Percentiles rank a stretch among this genome's conserved stretches.
Conservation (phyloP, 2,888 invertebrate genomes). For the Apotomis capreana region DNA sequence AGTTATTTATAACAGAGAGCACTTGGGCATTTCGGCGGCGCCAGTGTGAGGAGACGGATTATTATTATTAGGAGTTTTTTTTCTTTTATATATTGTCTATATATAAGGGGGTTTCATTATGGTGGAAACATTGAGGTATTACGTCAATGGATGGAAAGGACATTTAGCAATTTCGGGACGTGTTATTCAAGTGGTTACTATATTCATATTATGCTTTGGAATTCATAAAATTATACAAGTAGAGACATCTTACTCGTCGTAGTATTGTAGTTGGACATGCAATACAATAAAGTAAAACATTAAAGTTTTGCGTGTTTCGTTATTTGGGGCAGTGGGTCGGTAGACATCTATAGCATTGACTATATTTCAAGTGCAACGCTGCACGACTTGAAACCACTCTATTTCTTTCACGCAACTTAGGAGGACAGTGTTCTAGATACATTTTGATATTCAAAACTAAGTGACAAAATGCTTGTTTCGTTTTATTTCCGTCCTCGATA, state of each 20-base stretch:
- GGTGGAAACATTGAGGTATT: no score
- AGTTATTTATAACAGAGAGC: no score
- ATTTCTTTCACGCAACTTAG: slow-evolving; percentile 11
- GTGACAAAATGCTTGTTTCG: not conserved
- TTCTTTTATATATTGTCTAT: no score
- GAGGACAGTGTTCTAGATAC: not conserved
- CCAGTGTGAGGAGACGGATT: no score
- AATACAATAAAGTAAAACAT: slow-evolving; percentile 2
- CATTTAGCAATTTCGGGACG: no score
- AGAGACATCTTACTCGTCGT: not conserved
- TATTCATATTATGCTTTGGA: not conserved
- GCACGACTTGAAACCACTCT: slow-evolving; percentile 14
- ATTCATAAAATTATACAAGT: not conserved
- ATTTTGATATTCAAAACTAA: not conserved
- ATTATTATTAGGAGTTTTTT: no score
- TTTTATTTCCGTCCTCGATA: not conserved
- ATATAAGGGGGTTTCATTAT: no score
- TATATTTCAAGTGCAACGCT: slow-evolving; percentile 17
- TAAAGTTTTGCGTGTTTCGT: slow-evolving; percentile 20
- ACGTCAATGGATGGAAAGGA: no score
- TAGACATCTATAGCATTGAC: slow-evolving; percentile 23
- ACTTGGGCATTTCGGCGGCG: no score
- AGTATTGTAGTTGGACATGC: not conserved
- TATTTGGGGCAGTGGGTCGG: slow-evolving; percentile 26
- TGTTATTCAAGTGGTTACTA: no score